Evolutionary conservation across 2,113 vertebrate species (phyloP).

Genomic region (Lycaon pictus): DNA sequence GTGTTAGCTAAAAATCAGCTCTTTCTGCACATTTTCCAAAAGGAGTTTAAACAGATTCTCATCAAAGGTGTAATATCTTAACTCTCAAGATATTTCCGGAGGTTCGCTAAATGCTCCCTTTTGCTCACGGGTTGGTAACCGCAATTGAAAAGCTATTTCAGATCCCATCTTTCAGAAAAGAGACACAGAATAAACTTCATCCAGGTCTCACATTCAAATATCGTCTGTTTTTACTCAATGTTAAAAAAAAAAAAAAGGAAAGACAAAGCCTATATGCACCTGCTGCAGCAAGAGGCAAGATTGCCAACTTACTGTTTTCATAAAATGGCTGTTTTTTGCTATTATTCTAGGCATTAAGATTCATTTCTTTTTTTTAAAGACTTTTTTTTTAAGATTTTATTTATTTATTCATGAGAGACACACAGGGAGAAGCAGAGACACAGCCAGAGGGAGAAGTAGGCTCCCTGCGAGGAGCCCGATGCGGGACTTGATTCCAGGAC

Average conservation of each 20-base stretch:
- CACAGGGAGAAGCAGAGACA: too few species aligned
- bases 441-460: too few species aligned
- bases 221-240: not conserved
- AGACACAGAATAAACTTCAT: not conserved
- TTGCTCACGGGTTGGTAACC: not conserved
- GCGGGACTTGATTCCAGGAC: too few species aligned
- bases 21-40: not conserved
- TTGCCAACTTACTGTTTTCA: not conserved
- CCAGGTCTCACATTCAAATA: not conserved
- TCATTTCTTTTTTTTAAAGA: not conserved
- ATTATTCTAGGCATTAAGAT: not conserved
- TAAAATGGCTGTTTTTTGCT: not conserved
- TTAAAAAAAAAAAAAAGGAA: not conserved
- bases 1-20: not conserved
- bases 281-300: too few species aligned
- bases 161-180: not conserved
- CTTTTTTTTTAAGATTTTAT: too few species aligned
- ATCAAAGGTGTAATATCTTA: not conserved
- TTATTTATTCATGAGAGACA: too few species aligned
- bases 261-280: fast-evolving
- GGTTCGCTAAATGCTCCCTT: not conserved
- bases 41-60: not conserved
- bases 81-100: not conserved
- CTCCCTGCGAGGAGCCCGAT: too few species aligned
- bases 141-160: not conserved